Conservation (phyloP, 2,113 vertebrate species). For the Silurus asotus region DNA sequence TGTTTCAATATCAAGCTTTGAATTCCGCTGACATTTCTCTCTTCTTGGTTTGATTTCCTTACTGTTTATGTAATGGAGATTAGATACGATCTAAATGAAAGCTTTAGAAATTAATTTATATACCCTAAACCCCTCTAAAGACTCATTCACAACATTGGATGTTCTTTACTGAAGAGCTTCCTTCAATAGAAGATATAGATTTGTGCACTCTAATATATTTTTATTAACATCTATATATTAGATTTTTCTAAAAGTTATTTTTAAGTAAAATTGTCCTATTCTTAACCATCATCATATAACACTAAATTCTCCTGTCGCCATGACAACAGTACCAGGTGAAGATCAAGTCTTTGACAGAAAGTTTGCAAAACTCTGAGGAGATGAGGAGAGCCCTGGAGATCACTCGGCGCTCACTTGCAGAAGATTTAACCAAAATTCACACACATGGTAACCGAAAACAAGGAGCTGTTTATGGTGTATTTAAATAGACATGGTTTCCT, state of each 20-base stretch:
- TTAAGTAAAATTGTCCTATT: background rate
- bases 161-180: too few relatives aligned
- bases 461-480: background rate
- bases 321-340: slow-evolving; percentile 85
- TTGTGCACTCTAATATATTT: too few relatives aligned
- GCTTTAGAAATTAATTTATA: background rate
- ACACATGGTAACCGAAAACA: background rate
- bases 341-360: slow-evolving; percentile 91
- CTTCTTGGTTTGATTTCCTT: background rate
- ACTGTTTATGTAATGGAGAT: background rate
- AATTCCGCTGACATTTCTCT: background rate
- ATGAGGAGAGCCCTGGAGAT: slow-evolving; percentile 89
- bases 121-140: too few relatives aligned
- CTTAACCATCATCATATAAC: too few relatives aligned
- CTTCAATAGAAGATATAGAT: too few relatives aligned
- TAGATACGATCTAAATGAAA: background rate
- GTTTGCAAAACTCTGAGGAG: slow-evolving; percentile 93
- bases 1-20: background rate
- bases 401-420: slow-evolving; percentile 82
- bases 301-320: background rate
- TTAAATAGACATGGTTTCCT: background rate
- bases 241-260: too few relatives aligned
- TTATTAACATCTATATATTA: too few relatives aligned
- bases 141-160: too few relatives aligned
- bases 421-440: slow-evolving; percentile 82